These are phyloP conservation scores for Tenthredo amoena DNA, from an alignment of 2,888 invertebrate genomes.

Conservation along the genomic window DNA sequence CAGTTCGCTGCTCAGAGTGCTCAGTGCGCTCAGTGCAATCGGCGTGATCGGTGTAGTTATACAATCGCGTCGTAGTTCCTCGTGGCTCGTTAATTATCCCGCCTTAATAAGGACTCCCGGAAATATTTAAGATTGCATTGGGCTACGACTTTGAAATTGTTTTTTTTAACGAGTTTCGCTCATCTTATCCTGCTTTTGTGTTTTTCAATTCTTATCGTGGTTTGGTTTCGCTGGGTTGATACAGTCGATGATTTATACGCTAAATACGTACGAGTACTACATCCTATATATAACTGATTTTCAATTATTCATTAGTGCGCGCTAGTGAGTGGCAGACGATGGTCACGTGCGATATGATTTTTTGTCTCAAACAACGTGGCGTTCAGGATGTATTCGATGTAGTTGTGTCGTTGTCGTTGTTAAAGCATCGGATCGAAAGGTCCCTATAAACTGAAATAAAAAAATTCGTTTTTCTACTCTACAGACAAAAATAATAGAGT, in stretches of 20 bases:
- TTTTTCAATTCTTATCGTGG: not conserved
- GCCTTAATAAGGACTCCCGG: not conserved
- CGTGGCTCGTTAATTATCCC: not conserved
- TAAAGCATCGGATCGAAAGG: not conserved
- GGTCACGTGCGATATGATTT: constrained; percentile 12
- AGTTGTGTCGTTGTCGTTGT: constrained; percentile 9
- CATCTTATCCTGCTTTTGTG: not conserved
- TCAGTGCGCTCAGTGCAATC: constrained; percentile 43
- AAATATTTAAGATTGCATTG: not conserved
- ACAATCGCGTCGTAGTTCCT: constrained; percentile 1
- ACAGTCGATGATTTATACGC: not conserved
- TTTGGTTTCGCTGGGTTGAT: not conserved
- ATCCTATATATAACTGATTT: not conserved
- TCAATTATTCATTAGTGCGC: not conserved
- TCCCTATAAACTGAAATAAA: not conserved
- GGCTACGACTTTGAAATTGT: not conserved
- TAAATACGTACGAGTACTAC: not conserved
- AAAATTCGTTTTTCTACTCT: not conserved
- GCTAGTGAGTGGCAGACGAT: constrained; percentile 13
- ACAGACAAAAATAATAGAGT: not conserved
- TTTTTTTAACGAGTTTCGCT: not conserved
- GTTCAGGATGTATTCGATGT: constrained; percentile 8
- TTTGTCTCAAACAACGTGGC: constrained; percentile 20
- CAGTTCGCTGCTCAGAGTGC: not conserved
- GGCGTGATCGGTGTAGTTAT: constrained; percentile 36